Evolutionary conservation across 2,113 vertebrate species (phyloP).

Genomic region (Paedocypris sp.): DNA sequence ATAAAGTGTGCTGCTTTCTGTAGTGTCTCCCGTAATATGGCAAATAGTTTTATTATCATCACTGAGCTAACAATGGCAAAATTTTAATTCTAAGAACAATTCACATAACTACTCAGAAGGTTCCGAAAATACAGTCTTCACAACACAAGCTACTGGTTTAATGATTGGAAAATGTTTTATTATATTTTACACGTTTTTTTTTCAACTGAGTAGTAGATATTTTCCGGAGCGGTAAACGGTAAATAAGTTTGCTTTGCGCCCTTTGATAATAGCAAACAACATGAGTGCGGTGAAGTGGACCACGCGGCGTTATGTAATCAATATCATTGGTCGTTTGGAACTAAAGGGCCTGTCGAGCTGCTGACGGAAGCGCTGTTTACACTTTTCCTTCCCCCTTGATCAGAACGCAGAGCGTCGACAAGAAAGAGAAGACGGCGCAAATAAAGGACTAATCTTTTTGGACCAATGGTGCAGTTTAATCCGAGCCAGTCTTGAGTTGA

Average conservation of each 20-base stretch:
- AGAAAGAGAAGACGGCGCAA: slow-evolving; percentile 24
- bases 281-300: slow-evolving; percentile 41
- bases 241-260: slow-evolving; percentile 29
- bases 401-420: slow-evolving; percentile 18
- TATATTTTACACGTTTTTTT: too few species aligned
- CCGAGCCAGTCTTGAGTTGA: slow-evolving; percentile 30
- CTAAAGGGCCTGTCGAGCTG: slow-evolving; percentile 49
- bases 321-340: slow-evolving; percentile 54
- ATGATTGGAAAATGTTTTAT: too few species aligned
- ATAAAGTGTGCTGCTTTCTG: too few species aligned
- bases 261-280: slow-evolving; percentile 44
- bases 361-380: slow-evolving; percentile 44
- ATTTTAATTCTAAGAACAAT: too few species aligned
- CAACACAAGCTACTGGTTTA: too few species aligned
- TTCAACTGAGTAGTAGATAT: neutral
- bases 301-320: slow-evolving; percentile 52
- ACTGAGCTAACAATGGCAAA: too few species aligned
- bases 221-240: slow-evolving; percentile 27
- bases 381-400: slow-evolving; percentile 16
- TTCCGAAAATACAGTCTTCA: too few species aligned
- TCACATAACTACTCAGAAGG: too few species aligned
- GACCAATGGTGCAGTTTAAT: slow-evolving; percentile 25
- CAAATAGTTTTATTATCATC: too few species aligned
- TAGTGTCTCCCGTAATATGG: too few species aligned
- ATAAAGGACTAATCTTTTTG: slow-evolving; percentile 19